Conservation (phyloP, 92 coral and sea anemone species). For the Meandrina meandrites region DNA sequence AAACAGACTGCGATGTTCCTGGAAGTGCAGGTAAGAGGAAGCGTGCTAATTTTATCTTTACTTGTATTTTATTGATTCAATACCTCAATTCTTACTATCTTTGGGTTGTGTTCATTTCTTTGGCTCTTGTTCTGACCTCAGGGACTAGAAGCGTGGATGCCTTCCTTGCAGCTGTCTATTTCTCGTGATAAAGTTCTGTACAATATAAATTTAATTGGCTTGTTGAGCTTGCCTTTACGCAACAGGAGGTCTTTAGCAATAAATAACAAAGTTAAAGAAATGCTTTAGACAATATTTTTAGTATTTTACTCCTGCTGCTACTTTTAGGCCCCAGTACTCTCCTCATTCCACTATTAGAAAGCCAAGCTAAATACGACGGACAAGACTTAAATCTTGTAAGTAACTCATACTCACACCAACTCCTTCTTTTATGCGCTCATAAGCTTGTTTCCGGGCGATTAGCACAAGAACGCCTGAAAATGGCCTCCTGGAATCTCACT, state of each 20-base stretch:
- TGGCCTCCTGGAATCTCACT: neutral
- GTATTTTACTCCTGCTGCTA: conserved; percentile 1
- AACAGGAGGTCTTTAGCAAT: neutral
- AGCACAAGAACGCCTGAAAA: neutral
- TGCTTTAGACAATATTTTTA: neutral
- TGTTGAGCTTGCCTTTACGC: neutral
- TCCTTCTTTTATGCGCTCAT: neutral
- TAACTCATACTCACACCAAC: neutral
- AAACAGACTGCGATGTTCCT: conserved; percentile 33
- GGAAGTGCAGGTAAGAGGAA: conserved; percentile 38
- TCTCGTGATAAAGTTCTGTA: neutral
- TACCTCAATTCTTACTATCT: neutral
- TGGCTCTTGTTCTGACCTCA: neutral
- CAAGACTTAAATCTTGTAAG: conserved; percentile 39
- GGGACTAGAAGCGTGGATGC: neutral
- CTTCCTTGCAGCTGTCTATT: neutral
- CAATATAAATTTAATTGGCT: neutral
- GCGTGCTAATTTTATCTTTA: neutral
- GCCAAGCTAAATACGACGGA: conserved; percentile 22
- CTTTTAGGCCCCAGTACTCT: conserved; percentile 28
- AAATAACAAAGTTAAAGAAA: neutral
- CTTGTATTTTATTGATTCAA: neutral
- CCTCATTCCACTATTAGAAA: conserved; percentile 23
- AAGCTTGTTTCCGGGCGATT: neutral
- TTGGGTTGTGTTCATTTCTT: neutral